Evolutionary conservation across 2,888 invertebrate genomes (phyloP).

Genomic region (Drosophila kuntzei): DNA sequence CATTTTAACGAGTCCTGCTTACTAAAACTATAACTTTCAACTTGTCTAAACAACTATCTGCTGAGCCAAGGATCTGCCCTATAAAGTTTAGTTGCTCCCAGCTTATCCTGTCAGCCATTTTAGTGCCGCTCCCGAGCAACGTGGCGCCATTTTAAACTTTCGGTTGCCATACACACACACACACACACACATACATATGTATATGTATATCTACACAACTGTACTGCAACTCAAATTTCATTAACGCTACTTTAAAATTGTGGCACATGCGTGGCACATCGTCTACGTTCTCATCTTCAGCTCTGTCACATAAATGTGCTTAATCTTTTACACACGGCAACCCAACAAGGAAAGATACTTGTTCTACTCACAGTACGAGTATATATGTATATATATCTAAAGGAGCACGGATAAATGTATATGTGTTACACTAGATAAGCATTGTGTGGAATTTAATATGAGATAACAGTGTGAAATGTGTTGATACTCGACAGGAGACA

Average conservation of each 20-base stretch:
- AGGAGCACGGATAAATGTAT: too few species aligned
- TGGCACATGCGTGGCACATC: conserved; percentile 69
- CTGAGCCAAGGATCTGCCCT: conserved; percentile 50
- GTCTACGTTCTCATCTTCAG: conserved; percentile 27
- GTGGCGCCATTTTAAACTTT: conserved; percentile 10
- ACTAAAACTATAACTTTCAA: conserved; percentile 46
- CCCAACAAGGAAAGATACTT: conserved; percentile 19
- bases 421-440: conserved; percentile 15
- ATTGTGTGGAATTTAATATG: conserved; percentile 10
- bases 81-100: conserved; percentile 52
- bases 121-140: conserved; percentile 36
- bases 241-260: conserved; percentile 76
- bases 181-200: background rate
- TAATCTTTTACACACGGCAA: conserved; percentile 70
- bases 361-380: conserved; percentile 17
- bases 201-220: too few species aligned
- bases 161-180: background rate
- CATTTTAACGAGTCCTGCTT: conserved; percentile 40
- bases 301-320: conserved; percentile 74
- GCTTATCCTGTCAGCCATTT: conserved; percentile 54
- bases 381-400: background rate
- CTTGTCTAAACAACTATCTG: conserved; percentile 52
- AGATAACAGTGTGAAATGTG: conserved; percentile 9
- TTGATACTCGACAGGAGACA: conserved; percentile 1
- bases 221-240: conserved; percentile 66